A percentile compares a stretch with the other conserved stretches of the same genome.
phyloP scores from a whole-genome alignment of 2,888 invertebrate genomes.

The Spodoptera littoralis region DNA sequence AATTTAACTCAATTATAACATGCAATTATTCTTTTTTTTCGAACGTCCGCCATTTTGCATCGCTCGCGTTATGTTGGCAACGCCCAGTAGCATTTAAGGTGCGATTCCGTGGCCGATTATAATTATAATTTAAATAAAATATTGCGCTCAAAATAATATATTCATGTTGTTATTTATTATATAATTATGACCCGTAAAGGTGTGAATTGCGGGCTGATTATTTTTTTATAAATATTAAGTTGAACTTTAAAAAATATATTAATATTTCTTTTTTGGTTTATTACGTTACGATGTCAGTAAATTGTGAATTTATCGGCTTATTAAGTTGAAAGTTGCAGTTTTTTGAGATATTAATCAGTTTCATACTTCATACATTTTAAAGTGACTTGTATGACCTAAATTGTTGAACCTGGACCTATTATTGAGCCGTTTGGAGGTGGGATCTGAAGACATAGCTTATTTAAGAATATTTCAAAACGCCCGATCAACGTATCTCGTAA shows the following conservation, averaged over 20 bases:
- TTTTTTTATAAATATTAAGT: slow-evolving; percentile 40
- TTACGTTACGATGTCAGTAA: slow-evolving; percentile 7
- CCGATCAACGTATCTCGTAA: too few species aligned
- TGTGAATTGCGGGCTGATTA: slow-evolving; percentile 40
- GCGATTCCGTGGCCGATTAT: slow-evolving; percentile 33
- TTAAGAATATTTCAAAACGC: too few species aligned
- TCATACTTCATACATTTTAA: neutral
- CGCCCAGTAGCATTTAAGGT: slow-evolving; percentile 66
- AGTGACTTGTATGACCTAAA: neutral
- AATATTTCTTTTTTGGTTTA: slow-evolving; percentile 18
- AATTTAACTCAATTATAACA: slow-evolving; percentile 78
- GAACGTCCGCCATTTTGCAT: slow-evolving; percentile 75
- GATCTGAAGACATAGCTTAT: too few species aligned
- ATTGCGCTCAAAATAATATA: slow-evolving; percentile 30
- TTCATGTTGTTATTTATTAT: neutral
- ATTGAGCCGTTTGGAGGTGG: too few species aligned
- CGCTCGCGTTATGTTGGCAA: slow-evolving; percentile 64
- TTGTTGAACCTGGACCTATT: too few species aligned
- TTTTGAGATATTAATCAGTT: too few species aligned
- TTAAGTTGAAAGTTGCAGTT: slow-evolving; percentile 20
- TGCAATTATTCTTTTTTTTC: slow-evolving; percentile 71
- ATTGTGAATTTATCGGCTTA: slow-evolving; percentile 22
- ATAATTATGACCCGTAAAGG: slow-evolving; percentile 18
- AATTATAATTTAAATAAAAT: slow-evolving; percentile 41
- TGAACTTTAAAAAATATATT: slow-evolving; percentile 34